phyloP scores from a whole-genome alignment of 2,888 invertebrate genomes.

The Microplitis deprimator region DNA sequence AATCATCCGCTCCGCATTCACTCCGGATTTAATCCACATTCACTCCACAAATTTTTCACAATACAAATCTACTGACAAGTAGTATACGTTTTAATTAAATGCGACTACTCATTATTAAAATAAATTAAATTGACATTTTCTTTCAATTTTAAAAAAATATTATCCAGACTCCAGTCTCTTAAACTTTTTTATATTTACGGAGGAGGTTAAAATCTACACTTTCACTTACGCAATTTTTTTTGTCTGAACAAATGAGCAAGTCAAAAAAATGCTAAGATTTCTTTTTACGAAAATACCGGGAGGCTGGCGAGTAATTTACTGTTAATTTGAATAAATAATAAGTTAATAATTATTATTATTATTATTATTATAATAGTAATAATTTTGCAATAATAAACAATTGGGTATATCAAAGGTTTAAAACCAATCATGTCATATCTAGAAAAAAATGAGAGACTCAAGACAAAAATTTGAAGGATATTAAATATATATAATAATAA shows the following conservation, averaged over 20 bases:
- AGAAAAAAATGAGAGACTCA: slow-evolving; percentile 4
- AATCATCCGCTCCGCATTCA: no score
- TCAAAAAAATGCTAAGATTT: no score
- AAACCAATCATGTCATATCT: neutral
- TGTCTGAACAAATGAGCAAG: no score
- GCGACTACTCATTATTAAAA: neutral
- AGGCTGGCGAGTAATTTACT: neutral
- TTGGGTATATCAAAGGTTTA: slow-evolving; percentile 1
- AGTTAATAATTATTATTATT: neutral
- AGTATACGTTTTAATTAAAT: neutral
- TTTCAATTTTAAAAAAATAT: no score
- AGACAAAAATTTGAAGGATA: neutral
- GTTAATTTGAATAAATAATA: neutral
- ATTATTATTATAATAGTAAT: neutral
- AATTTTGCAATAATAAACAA: neutral
- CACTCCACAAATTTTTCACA: no score
- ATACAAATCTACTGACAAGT: neutral
- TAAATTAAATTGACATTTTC: no score
- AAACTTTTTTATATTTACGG: no score
- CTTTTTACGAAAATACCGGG: neutral
- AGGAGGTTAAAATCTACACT: no score
- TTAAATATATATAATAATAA: slow-evolving; percentile 2
- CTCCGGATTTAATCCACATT: no score
- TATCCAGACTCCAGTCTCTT: no score
- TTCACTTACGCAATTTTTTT: no score